phyloP scores from a whole-genome alignment of 2,113 vertebrate species.

The Brachirus orientalis region DNA sequence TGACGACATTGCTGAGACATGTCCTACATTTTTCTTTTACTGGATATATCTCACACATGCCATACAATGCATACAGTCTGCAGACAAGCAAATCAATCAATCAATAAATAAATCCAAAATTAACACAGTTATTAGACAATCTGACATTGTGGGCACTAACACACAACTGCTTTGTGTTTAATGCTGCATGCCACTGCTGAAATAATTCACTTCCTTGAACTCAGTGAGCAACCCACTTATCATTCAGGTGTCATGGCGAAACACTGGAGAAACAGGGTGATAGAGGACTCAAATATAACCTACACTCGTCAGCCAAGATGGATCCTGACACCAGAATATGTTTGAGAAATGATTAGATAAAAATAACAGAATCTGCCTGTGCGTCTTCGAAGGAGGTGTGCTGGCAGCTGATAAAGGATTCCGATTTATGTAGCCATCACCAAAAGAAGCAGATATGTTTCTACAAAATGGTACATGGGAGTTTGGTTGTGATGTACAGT shows the following conservation, averaged over 20 bases:
- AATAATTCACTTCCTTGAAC: constrained; percentile 40
- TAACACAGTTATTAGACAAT: constrained; percentile 58
- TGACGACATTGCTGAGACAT: neutral
- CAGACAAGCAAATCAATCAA: neutral
- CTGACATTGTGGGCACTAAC: constrained; percentile 27
- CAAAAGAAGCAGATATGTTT: constrained; percentile 69
- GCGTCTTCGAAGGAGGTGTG: constrained; percentile 68
- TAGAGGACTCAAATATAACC: constrained; percentile 70
- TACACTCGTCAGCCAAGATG: constrained; percentile 77
- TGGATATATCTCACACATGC: constrained; percentile 29
- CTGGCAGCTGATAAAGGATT: constrained; percentile 79
- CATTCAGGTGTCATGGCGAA: constrained; percentile 76
- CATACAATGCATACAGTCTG: constrained; percentile 30
- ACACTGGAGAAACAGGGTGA: constrained; percentile 66
- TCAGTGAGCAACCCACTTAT: constrained; percentile 65
- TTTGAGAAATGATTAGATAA: constrained; percentile 80
- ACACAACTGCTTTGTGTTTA: constrained; percentile 59
- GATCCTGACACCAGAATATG: constrained; percentile 78
- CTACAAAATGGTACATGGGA: constrained; percentile 51
- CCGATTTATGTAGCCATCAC: constrained; percentile 76
- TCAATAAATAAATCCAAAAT: constrained; percentile 39
- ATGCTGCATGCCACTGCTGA: constrained; percentile 45
- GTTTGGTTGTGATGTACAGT: constrained; percentile 47
- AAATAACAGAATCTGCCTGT: constrained; percentile 76
- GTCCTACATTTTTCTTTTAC: constrained; percentile 37